Conservation (phyloP, 2,797 vertebrate species). For the Sebastes itinus region DNA sequence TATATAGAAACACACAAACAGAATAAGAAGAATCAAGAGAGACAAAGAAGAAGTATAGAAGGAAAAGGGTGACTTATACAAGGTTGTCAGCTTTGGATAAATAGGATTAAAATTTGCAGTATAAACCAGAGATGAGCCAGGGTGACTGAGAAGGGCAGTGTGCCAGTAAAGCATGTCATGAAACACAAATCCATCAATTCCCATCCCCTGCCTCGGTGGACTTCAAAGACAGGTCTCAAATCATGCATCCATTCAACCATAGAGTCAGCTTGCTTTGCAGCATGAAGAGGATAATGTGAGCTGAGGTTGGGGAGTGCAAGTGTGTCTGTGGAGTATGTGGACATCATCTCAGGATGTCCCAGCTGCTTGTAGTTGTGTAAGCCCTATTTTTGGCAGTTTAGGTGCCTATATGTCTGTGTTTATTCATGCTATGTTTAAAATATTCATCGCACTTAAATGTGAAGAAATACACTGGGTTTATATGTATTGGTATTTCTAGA, state of each 20-base stretch:
- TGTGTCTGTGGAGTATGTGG: slow-evolving; percentile 13
- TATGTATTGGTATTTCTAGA: neutral
- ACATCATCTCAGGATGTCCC: slow-evolving; percentile 29
- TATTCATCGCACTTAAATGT: neutral
- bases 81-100: slow-evolving; percentile 56
- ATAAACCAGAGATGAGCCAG: slow-evolving; percentile 53
- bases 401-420: neutral
- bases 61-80: slow-evolving; percentile 30
- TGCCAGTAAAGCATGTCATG: slow-evolving; percentile 70
- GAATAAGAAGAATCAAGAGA: slow-evolving; percentile 19
- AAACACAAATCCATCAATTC: slow-evolving; percentile 73
- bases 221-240: slow-evolving; percentile 68
- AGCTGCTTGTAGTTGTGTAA: neutral
- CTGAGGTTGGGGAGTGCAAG: slow-evolving; percentile 32
- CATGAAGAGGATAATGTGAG: slow-evolving; percentile 36
- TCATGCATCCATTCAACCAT: slow-evolving; percentile 55
- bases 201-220: slow-evolving; percentile 52
- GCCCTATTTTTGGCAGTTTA: neutral
- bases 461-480: neutral
- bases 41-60: slow-evolving; percentile 5
- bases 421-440: neutral
- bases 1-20: neutral
- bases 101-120: slow-evolving; percentile 52
- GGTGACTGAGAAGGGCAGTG: slow-evolving; percentile 57
- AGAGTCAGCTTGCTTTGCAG: slow-evolving; percentile 39